Base-by-base conservation (phyloP, 2,113 vertebrate species). In the Microtus pennsylvanicus region DNA sequence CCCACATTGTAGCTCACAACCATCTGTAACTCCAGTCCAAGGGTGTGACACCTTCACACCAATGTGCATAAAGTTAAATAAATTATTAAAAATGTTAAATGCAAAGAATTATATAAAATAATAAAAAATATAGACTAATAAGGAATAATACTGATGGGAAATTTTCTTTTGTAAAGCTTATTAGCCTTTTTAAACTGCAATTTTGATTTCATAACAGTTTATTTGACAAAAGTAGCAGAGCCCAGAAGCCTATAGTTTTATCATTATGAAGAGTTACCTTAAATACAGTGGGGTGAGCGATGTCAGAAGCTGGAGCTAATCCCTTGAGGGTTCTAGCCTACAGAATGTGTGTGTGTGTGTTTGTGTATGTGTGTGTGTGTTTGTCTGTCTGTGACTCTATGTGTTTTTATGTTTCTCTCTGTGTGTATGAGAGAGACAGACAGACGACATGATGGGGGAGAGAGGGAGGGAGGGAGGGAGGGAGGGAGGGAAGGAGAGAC, bases 181-280 rank as follows among this genome's bases (percentile, higher is more conserved):
- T 75, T 69, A 83, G 47, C 26, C 45, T 82, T n/a, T 95, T 93
- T 78, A 87, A 82, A 90, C 22, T 81, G 74, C 11, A 76, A 69
- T 52, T 86, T 42, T 76, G 2, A 87, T 93, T 91, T 91, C 50
- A 72, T 86, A 50, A 94, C 24, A 95, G 91, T 77, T 52, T 94
- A 80, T 47, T 89, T 92, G n/a, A 94, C n/a, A 75, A 95, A 78
- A 58, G 58, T 4, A 96, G 21, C 30, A 88, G 21, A 92, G 38
- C 3, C 47, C 47, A 95, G 30, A 74, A 90, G 74, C 21, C 50
- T 87, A 12, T 33, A 33, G 52, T 82, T 90, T 38, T 75, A 58
- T 2, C 47, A 90, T 45, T 63, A 58, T 45, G 93, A 86, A 67
- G 26, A 10, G 50, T 52, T 67, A 65, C 63, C 90, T 94, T 86